These are phyloP conservation scores for Hyphantria cunea DNA, from an alignment of 1,140 invertebrate species.

Conservation along the genomic window DNA sequence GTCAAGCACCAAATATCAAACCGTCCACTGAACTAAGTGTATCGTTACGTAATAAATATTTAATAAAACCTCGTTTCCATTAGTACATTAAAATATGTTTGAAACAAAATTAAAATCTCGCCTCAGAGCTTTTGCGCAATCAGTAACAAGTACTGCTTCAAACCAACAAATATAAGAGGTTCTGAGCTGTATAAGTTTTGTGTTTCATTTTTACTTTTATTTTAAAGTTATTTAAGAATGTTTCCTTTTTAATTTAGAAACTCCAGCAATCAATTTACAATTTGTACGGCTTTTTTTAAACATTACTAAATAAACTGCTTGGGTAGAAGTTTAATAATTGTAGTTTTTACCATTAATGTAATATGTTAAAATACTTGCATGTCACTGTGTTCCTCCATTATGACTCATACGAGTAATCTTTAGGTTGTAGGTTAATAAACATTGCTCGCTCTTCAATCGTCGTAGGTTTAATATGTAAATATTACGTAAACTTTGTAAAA, in stretches of 20 bases:
- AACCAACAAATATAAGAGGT: background rate
- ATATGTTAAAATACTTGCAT: too few relatives aligned
- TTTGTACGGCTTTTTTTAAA: too few relatives aligned
- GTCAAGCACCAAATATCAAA: constrained; percentile 7
- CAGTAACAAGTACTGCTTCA: constrained; percentile 3
- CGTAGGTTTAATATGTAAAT: too few relatives aligned
- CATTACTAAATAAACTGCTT: too few relatives aligned
- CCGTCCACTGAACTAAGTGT: constrained; percentile 1
- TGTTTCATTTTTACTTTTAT: background rate
- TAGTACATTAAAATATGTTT: background rate
- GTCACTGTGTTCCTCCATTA: too few relatives aligned
- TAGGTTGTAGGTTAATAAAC: too few relatives aligned
- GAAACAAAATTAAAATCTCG: constrained; percentile 2
- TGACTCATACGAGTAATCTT: too few relatives aligned
- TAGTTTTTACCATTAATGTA: too few relatives aligned
- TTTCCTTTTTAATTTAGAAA: background rate
- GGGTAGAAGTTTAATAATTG: too few relatives aligned
- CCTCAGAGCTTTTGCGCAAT: background rate
- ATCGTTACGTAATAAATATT: constrained; percentile 18
- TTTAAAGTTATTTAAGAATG: too few relatives aligned
- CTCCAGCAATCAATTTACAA: background rate
- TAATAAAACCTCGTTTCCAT: constrained; percentile 5
- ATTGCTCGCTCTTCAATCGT: too few relatives aligned
- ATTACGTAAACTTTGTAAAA: too few relatives aligned
- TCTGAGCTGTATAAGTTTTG: background rate